A percentile compares a stretch with the other conserved stretches of the same genome.
These are phyloP conservation scores for Psophia crepitans DNA, from an alignment of 2,113 vertebrate species.

Conservation along the genomic window DNA sequence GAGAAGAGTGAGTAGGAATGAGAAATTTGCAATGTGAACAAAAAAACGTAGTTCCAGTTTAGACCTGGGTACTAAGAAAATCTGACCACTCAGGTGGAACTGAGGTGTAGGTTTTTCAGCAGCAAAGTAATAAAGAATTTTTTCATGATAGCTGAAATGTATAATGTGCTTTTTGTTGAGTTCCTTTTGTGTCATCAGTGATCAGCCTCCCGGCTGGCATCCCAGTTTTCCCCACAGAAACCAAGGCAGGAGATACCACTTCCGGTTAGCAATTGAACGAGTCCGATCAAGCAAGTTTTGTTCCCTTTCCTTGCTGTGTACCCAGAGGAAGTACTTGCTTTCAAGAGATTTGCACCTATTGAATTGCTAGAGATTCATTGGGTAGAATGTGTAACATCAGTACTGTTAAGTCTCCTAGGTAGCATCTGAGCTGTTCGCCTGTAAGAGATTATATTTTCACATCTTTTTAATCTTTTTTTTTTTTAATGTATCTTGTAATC, in stretches of 20 bases:
- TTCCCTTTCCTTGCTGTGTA: not conserved
- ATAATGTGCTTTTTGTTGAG: fast-evolving
- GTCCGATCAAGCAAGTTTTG: not conserved
- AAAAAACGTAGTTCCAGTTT: not conserved
- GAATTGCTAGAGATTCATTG: not conserved
- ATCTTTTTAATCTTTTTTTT: not conserved
- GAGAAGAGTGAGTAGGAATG: not conserved
- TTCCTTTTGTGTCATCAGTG: not conserved
- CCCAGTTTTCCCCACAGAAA: not conserved
- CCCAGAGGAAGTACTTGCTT: not conserved
- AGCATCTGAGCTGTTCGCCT: not conserved
- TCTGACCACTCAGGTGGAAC: not conserved
- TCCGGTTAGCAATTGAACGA: not conserved
- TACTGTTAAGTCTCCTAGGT: not conserved
- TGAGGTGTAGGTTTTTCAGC: not conserved
- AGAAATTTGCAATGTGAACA: not conserved
- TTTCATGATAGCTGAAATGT: not conserved
- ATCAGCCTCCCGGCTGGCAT: not conserved
- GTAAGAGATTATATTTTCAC: not conserved
- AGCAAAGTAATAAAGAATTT: not conserved
- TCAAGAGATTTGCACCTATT: not conserved
- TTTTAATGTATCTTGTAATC: not conserved
- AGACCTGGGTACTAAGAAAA: not conserved
- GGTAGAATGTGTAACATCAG: not conserved
- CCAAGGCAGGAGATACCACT: not conserved